A percentile compares a stretch with the other conserved stretches of the same genome.
phyloP scores from a whole-genome alignment of 1,140 invertebrate species.

The Drosophila nikananu region DNA sequence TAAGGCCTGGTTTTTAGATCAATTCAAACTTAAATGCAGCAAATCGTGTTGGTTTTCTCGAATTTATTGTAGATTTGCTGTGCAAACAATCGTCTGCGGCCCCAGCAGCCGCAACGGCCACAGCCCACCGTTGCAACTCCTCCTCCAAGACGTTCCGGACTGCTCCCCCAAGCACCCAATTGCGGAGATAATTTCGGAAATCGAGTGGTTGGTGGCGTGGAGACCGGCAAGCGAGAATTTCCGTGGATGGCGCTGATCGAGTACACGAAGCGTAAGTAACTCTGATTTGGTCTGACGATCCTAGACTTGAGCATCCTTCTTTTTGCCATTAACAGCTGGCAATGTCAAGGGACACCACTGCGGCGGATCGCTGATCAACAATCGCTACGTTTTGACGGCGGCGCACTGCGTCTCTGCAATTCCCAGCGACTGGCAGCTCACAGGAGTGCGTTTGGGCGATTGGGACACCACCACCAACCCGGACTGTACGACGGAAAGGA shows the following conservation, averaged over 20 bases:
- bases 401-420: constrained; percentile 91
- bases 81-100: constrained; percentile 42
- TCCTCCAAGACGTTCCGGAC: neutral
- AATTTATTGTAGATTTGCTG: constrained; percentile 58
- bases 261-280: constrained; percentile 73
- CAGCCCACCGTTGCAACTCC: constrained; percentile 6
- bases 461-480: constrained; percentile 86
- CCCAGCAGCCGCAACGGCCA: constrained; percentile 28
- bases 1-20: constrained; percentile 5
- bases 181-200: constrained; percentile 85
- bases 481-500: constrained; percentile 86
- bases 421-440: constrained; percentile 61
- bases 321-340: constrained; percentile 32
- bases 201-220: constrained; percentile 88
- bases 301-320: neutral
- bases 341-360: constrained; percentile 86
- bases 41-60: neutral
- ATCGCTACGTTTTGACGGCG: constrained; percentile 88
- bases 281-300: neutral
- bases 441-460: constrained; percentile 88
- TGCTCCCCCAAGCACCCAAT: constrained; percentile 59
- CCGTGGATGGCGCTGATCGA: constrained; percentile 89
- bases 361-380: constrained; percentile 89
- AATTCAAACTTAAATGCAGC: no score
- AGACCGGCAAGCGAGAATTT: constrained; percentile 88